Percentiles rank a stretch among this genome's conserved stretches.
Conservation (phyloP, 2,113 vertebrate species). For the Mus spicilegus region DNA sequence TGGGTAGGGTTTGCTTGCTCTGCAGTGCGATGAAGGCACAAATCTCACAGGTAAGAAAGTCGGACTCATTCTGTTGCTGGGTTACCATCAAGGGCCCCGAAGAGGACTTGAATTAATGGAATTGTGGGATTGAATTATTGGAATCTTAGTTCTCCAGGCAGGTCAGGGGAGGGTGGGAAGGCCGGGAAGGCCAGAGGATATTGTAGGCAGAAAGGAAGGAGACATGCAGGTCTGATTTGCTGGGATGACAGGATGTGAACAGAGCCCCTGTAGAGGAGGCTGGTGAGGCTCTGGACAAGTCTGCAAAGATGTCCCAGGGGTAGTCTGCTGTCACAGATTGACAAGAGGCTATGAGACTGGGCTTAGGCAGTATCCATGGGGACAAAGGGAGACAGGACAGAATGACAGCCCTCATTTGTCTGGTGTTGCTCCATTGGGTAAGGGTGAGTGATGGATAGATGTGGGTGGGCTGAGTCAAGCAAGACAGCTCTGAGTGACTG, state of each 20-base stretch:
- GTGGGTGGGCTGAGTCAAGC: background rate
- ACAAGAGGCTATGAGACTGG: background rate
- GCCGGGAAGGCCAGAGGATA: background rate
- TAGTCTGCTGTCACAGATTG: background rate
- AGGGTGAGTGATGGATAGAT: background rate
- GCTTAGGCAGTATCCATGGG: background rate
- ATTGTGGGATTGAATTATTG: too few relatives aligned
- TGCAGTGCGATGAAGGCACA: background rate
- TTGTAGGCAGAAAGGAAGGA: background rate
- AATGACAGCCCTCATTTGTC: background rate
- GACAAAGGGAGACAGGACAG: background rate
- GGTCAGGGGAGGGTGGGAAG: background rate
- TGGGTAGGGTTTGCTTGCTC: background rate
- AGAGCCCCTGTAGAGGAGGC: background rate
- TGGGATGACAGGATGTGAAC: fast-evolving
- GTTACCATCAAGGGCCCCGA: background rate
- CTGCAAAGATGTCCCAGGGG: background rate
- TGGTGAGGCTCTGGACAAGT: fast-evolving
- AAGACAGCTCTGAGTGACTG: background rate
- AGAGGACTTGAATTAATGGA: background rate
- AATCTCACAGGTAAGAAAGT: background rate
- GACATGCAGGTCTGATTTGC: background rate
- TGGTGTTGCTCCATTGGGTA: background rate
- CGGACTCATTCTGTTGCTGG: background rate
- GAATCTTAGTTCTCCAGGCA: background rate